A percentile compares a stretch with the other conserved stretches of the same genome.
Evolutionary conservation across 1,140 invertebrate species (phyloP).

Genomic region (Lycorma delicatula): DNA sequence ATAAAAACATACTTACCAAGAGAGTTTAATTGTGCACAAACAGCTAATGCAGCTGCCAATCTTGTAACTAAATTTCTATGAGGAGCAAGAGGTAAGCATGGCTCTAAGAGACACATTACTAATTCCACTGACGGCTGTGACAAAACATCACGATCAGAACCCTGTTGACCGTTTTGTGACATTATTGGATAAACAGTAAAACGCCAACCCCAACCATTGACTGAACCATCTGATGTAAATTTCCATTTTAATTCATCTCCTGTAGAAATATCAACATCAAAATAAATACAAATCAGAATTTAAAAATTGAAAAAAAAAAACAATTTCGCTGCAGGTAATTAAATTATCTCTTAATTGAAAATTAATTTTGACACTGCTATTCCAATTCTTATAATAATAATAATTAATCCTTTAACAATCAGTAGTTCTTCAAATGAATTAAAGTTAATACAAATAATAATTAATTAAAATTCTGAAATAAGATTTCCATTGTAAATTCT

Average conservation of each 20-base stretch:
- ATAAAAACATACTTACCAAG: constrained; percentile 58
- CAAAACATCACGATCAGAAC: constrained; percentile 68
- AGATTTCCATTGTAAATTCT: too few relatives aligned
- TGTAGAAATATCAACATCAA: too few relatives aligned
- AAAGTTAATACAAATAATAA: too few relatives aligned
- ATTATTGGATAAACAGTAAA: constrained; percentile 89
- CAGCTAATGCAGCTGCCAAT: constrained; percentile 74
- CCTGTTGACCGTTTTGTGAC: constrained; percentile 48
- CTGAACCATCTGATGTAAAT: constrained; percentile 86
- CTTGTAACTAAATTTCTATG: constrained; percentile 56
- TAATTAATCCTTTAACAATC: too few relatives aligned
- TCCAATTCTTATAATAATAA: too few relatives aligned
- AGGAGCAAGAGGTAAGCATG: constrained; percentile 52
- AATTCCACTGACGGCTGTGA: constrained; percentile 85
- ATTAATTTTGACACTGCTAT: too few relatives aligned
- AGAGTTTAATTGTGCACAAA: constrained; percentile 80
- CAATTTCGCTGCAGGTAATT: too few relatives aligned
- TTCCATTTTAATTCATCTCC: constrained; percentile 89
- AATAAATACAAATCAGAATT: constrained; percentile 1
- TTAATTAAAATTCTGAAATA: too few relatives aligned
- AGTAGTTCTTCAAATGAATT: too few relatives aligned
- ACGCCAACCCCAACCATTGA: constrained; percentile 96
- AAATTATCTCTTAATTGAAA: too few relatives aligned
- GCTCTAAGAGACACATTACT: constrained; percentile 78
- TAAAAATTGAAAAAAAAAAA: too few relatives aligned